A percentile compares a stretch with the other conserved stretches of the same genome.
Conservation (phyloP, 2,113 vertebrate species). For the Dasypus novemcinctus region DNA sequence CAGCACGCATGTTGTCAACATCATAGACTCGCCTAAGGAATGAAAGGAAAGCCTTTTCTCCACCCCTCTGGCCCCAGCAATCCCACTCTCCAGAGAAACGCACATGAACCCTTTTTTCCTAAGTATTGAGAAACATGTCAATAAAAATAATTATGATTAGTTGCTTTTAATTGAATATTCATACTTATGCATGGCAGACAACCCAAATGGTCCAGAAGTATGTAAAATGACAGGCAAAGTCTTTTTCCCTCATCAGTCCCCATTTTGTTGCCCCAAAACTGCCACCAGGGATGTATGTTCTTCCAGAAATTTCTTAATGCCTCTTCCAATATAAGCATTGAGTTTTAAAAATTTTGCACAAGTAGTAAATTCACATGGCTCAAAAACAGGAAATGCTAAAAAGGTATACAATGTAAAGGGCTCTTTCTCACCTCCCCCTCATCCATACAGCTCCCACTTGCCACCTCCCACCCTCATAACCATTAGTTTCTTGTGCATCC, state of each 20-base stretch:
- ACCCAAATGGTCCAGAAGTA: neutral
- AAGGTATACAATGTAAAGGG: neutral
- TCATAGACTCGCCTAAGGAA: neutral
- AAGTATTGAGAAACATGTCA: neutral
- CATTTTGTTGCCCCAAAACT: neutral
- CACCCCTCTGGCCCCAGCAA: neutral
- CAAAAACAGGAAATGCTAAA: neutral
- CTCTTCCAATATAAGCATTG: neutral
- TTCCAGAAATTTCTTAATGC: neutral
- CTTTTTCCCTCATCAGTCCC: neutral
- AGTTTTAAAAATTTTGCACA: neutral
- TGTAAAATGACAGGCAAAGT: no score
- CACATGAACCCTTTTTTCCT: neutral
- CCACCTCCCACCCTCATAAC: neutral
- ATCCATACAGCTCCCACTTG: neutral
- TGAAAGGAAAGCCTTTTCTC: neutral
- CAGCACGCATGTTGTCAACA: accelerated
- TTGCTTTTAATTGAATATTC: neutral
- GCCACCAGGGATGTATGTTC: neutral
- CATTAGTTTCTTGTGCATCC: neutral
- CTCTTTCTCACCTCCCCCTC: neutral
- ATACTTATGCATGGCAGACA: accelerated
- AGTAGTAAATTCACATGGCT: neutral
- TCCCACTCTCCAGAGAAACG: no score
- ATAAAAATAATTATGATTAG: neutral